Conservation (phyloP, 2,888 invertebrate species). For the Apodemia hepburni region DNA sequence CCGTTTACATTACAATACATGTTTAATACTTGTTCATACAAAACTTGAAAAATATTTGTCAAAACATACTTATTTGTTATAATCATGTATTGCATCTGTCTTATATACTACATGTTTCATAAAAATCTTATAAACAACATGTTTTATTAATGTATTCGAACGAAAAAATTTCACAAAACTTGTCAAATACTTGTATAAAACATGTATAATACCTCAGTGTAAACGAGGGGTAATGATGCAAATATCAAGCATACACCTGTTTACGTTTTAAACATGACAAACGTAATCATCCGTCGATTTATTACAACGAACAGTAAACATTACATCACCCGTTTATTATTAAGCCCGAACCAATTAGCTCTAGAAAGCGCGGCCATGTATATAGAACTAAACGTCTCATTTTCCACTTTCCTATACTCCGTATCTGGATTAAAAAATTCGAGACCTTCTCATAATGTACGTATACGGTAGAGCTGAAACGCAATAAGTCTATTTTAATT, state of each 20-base stretch:
- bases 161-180: too few species aligned
- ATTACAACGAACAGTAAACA: conserved; percentile 8
- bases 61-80: too few species aligned
- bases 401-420: conserved; percentile 31
- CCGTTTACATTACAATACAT: too few species aligned
- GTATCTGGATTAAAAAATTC: conserved; percentile 31
- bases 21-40: too few species aligned
- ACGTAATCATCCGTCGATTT: conserved; percentile 7
- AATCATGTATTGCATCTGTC: too few species aligned
- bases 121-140: too few species aligned
- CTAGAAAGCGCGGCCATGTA: conserved; percentile 24
- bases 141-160: too few species aligned
- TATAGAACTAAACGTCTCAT: conserved; percentile 25
- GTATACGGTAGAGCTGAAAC: conserved; percentile 43
- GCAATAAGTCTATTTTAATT: conserved; percentile 79
- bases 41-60: too few species aligned
- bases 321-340: conserved; percentile 15
- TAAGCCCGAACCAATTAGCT: conserved; percentile 8
- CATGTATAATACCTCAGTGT: too few species aligned
- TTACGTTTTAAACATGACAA: not conserved
- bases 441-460: conserved; percentile 36
- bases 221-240: not conserved
- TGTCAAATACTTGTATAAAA: too few species aligned
- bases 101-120: too few species aligned
- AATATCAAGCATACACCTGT: not conserved